A percentile compares a stretch with the other conserved stretches of the same genome.
Evolutionary conservation across 2,113 vertebrate species (phyloP).

Genomic region (Marmota flaviventris): DNA sequence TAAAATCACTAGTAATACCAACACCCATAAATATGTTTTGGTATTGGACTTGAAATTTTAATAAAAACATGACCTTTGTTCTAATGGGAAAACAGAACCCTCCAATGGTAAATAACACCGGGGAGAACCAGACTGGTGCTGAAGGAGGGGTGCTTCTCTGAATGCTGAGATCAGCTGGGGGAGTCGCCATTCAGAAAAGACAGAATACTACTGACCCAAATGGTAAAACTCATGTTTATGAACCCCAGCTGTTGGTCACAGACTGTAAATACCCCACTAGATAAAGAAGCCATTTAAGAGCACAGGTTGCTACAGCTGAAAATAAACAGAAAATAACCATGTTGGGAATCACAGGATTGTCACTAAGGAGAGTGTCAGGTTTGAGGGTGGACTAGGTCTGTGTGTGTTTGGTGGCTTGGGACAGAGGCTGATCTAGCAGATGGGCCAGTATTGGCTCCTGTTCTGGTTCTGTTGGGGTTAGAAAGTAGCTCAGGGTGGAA

Average conservation of each 20-base stretch:
- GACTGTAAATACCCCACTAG: slow-evolving; percentile 75
- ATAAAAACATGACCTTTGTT: slow-evolving; percentile 44
- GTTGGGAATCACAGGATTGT: slow-evolving; percentile 61
- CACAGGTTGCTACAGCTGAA: slow-evolving; percentile 75
- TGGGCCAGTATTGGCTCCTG: not conserved
- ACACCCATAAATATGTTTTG: slow-evolving; percentile 12
- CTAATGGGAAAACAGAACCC: not conserved
- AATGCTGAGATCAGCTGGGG: slow-evolving; percentile 24
- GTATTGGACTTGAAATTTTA: slow-evolving; percentile 18
- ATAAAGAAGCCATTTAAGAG: slow-evolving; percentile 75
- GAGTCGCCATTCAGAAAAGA: slow-evolving; percentile 63
- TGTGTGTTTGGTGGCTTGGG: not conserved
- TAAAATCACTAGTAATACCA: slow-evolving; percentile 25
- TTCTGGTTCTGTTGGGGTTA: not conserved
- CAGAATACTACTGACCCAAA: slow-evolving; percentile 58
- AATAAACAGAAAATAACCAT: slow-evolving; percentile 80
- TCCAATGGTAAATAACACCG: not conserved
- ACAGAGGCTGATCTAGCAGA: not conserved
- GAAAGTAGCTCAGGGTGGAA: not conserved
- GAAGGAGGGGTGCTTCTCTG: not conserved
- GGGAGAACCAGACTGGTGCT: not conserved
- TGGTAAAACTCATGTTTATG: slow-evolving; percentile 67
- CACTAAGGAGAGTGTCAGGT: slow-evolving; percentile 36
- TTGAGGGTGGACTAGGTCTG: slow-evolving; percentile 38
- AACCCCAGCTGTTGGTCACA: slow-evolving; percentile 80